Evolutionary conservation across 2,113 vertebrate genomes (phyloP), one percentile per base, ranked within the genome.

Genomic region (Chaenocephalus aceratus): DNA sequence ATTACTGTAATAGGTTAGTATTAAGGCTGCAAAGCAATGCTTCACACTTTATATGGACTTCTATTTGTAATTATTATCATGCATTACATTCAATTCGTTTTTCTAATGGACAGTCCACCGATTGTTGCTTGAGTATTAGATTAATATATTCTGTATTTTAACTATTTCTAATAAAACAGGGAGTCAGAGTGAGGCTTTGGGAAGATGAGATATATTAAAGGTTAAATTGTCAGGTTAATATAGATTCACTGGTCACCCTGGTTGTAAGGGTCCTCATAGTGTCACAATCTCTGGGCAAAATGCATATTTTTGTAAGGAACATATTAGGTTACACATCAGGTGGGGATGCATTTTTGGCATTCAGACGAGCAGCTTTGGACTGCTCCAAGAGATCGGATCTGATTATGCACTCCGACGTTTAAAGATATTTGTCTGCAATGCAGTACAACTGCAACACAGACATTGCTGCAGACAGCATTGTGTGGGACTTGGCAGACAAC

Each of bases 401-500:
- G 77, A 53, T 44, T 78, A 84, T 86, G 76, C 87, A 85, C 62
- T 36, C 73, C 84, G 80, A 88, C 82, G 9, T 70, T 90, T 73
- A 80, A 77, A 87, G 65, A 73, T 77, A 71, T 89, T 92, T 88
- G 83, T 86, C 76, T 69, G 79, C 78, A 77, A 71, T 86, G 80
- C 81, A 89, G 71, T 80, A 70, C 81, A 78, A 86, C 81, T 84
- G 82, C 88, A 87, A 73, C 88, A 87, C 86, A 91, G 85, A 91
- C 84, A 75, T 74, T 85, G 23, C 79, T 92, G 93, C 89, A 93
- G 93, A 94, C 92, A 87, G 91, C 66, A 91, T 93, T 93, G 93
- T 93, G 92, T 92, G 86, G 91, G 91, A 92, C 91, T 93, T 92
- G 88, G 91, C 93, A 94, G 93, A 94, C 93, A 93, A 87, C 92